These are phyloP conservation scores for Metridium senile DNA, from an alignment of 92 coral and sea anemone genomes.

Conservation along the genomic window DNA sequence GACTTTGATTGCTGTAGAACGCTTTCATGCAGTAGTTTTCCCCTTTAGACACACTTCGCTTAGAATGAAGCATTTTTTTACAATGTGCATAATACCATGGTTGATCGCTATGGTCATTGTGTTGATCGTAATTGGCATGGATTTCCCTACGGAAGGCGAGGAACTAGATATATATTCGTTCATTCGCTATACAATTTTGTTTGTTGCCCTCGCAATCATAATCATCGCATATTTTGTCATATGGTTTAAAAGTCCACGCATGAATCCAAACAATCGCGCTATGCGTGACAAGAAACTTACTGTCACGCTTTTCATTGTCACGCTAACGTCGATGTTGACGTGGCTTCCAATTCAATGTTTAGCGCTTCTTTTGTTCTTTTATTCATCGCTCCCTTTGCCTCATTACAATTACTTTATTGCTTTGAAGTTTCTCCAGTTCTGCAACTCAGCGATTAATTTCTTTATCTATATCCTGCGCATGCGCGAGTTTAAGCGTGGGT, in stretches of 20 bases:
- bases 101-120: not conserved
- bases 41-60: conserved; percentile 43
- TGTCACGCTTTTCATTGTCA: conserved; percentile 49
- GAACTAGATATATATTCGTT: not conserved
- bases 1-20: conserved; percentile 45
- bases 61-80: not conserved
- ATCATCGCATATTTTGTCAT: conserved; percentile 9
- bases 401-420: not conserved
- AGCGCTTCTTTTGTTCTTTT: not conserved
- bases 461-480: conserved; percentile 42
- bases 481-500: conserved; percentile 39
- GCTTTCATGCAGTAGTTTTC: conserved; percentile 48
- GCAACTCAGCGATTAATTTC: conserved; percentile 37
- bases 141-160: not conserved
- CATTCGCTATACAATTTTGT: not conserved
- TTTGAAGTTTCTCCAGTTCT: conserved; percentile 30
- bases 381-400: not conserved
- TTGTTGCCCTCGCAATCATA: not conserved
- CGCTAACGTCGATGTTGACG: conserved; percentile 33
- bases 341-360: conserved; percentile 46
- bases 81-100: conserved; percentile 11
- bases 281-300: conserved; percentile 40
- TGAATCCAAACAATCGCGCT: conserved; percentile 11
- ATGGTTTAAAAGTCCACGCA: conserved; percentile 17
- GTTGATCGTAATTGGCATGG: not conserved